A percentile compares a stretch with the other conserved stretches of the same genome.
phyloP scores from a whole-genome alignment of 2,888 invertebrate genomes.

The Aplocera efformata region DNA sequence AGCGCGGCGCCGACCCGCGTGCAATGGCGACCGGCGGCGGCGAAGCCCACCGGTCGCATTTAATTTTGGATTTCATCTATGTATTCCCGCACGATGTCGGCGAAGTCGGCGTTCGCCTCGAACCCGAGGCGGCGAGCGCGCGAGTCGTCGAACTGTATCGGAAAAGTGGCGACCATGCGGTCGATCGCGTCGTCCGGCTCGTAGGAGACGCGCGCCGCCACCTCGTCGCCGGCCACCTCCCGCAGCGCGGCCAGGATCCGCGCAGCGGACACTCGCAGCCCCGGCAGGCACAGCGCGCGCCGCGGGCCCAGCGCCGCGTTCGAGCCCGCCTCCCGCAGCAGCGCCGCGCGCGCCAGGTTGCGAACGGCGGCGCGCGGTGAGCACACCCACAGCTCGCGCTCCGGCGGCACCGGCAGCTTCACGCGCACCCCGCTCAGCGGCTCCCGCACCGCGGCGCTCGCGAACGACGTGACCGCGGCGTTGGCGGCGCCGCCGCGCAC shows the following conservation, averaged over 20 bases:
- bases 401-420: conserved; percentile 48
- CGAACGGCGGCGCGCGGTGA: conserved; percentile 52
- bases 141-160: conserved; percentile 50
- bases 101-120: conserved; percentile 46
- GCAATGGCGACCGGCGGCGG: no score
- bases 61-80: conserved; percentile 1
- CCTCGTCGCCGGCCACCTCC: conserved; percentile 47
- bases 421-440: conserved; percentile 49
- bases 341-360: conserved; percentile 53
- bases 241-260: conserved; percentile 54
- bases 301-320: conserved; percentile 39
- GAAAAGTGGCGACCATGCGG: conserved; percentile 52
- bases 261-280: conserved; percentile 48
- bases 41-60: background rate
- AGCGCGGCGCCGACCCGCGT: no score
- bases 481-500: conserved; percentile 63
- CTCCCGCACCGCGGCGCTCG: conserved; percentile 63
- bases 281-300: conserved; percentile 57
- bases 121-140: conserved; percentile 57
- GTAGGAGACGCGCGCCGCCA: conserved; percentile 45
- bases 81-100: conserved; percentile 36
- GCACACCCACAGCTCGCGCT: conserved; percentile 54
- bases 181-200: conserved; percentile 44
- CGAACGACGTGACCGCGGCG: conserved; percentile 66
- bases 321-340: conserved; percentile 36